Conservation (phyloP, 2,888 invertebrate genomes). For the Drosophila multiciliata region DNA sequence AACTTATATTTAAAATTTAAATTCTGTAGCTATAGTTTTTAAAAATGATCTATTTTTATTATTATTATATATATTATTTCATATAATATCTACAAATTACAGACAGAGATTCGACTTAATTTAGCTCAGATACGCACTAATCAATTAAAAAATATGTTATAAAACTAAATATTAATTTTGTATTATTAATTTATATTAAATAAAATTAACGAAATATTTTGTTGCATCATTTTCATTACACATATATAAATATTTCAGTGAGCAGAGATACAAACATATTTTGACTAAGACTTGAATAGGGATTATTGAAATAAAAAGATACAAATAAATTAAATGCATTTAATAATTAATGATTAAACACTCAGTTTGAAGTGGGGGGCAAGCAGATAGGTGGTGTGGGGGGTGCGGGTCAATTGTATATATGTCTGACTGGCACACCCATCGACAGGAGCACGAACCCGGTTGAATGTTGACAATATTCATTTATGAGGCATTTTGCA, state of each 20-base stretch:
- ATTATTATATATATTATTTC: background rate
- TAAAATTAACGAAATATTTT: background rate
- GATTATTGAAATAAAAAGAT: background rate
- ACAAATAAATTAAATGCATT: background rate
- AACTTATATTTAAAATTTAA: background rate
- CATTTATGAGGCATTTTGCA: slow-evolving; percentile 66
- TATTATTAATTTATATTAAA: background rate
- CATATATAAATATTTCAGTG: background rate
- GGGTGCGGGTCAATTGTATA: background rate
- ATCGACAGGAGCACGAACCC: slow-evolving; percentile 49
- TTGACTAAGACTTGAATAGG: background rate
- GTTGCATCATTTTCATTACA: background rate
- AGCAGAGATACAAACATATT: background rate
- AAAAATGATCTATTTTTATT: background rate
- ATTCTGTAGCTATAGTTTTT: background rate
- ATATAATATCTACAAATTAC: background rate
- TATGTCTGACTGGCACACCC: slow-evolving; percentile 36
- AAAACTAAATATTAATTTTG: background rate
- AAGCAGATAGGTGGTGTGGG: background rate
- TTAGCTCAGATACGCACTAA: background rate
- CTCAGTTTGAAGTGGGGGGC: background rate
- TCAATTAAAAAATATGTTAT: background rate
- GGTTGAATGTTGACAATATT: slow-evolving; percentile 34
- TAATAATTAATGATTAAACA: background rate
- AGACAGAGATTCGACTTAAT: background rate